Evolutionary conservation across 2,888 invertebrate genomes (phyloP).

Genomic region (Oscheius sp.): DNA sequence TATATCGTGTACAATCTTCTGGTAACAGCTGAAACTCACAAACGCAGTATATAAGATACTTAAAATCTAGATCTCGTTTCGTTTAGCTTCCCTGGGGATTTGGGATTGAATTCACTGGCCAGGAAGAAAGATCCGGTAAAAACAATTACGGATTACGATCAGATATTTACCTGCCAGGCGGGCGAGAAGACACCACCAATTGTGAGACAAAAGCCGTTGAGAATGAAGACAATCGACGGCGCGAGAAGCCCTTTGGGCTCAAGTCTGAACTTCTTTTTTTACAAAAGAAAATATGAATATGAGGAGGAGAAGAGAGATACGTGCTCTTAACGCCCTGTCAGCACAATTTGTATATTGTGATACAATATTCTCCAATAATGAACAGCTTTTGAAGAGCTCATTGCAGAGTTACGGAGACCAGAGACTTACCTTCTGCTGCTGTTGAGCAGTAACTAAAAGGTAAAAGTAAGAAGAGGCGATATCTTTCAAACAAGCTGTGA

Average conservation of each 20-base stretch:
- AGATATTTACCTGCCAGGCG: slow-evolving; percentile 62
- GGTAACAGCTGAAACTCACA: too few species aligned
- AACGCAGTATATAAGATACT: too few species aligned
- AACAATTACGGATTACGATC: neutral
- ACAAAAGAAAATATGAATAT: neutral
- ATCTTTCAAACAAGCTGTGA: too few species aligned
- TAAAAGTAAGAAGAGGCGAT: neutral
- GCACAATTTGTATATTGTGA: neutral
- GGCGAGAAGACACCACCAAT: slow-evolving; percentile 64
- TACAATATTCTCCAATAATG: neutral
- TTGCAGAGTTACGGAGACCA: too few species aligned
- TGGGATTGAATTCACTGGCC: too few species aligned
- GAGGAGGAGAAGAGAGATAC: slow-evolving; percentile 6
- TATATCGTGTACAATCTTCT: too few species aligned
- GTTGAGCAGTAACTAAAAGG: neutral
- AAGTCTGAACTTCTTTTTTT: neutral
- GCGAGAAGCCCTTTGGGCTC: slow-evolving; percentile 62
- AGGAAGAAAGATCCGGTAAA: too few species aligned
- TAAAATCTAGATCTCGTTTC: too few species aligned
- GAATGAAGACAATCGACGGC: slow-evolving; percentile 67
- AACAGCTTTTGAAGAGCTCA: neutral
- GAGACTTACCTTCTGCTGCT: too few species aligned
- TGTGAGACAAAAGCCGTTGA: slow-evolving; percentile 67
- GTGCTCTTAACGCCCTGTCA: slow-evolving; percentile 6
- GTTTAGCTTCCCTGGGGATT: too few species aligned